Evolutionary conservation across 2,888 invertebrate species (phyloP).

Genomic region (Drosophila siamana): DNA sequence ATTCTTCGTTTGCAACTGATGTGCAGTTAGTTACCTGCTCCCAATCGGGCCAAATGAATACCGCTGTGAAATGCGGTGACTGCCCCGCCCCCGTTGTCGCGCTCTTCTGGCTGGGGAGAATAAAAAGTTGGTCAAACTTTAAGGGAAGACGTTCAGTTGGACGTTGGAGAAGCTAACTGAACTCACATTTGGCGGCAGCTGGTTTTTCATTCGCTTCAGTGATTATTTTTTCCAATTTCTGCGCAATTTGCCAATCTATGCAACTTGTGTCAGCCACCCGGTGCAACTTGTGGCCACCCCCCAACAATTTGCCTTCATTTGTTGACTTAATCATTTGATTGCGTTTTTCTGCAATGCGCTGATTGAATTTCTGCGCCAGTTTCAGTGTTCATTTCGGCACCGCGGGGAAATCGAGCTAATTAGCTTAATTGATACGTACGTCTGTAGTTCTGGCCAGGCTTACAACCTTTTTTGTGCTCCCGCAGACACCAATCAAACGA

Average conservation of each 20-base stretch:
- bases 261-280: slow-evolving; percentile 30
- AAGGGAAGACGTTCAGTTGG: slow-evolving; percentile 36
- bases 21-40: slow-evolving; percentile 36
- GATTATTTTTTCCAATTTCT: slow-evolving; percentile 37
- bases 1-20: slow-evolving; percentile 8
- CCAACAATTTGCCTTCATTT: slow-evolving; percentile 76
- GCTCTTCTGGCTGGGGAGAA: background rate
- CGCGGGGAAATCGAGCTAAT: slow-evolving; percentile 68
- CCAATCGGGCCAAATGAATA: slow-evolving; percentile 7
- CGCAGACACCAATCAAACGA: slow-evolving; percentile 35
- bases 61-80: background rate
- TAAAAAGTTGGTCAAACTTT: slow-evolving; percentile 53
- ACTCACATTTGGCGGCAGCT: slow-evolving; percentile 32
- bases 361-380: slow-evolving; percentile 73
- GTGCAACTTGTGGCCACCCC: slow-evolving; percentile 46
- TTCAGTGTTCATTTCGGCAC: slow-evolving; percentile 36
- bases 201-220: slow-evolving; percentile 32
- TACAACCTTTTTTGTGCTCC: slow-evolving; percentile 9
- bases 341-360: slow-evolving; percentile 77
- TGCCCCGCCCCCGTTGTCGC: background rate
- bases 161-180: slow-evolving; percentile 22
- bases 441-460: slow-evolving; percentile 57
- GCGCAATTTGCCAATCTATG: slow-evolving; percentile 33
- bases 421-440: slow-evolving; percentile 74
- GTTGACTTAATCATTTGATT: slow-evolving; percentile 81